Percentiles rank a stretch among this genome's conserved stretches.
Evolutionary conservation across 2,113 vertebrate genomes (phyloP).

Genomic region (Megaleporinus macrocephalus): DNA sequence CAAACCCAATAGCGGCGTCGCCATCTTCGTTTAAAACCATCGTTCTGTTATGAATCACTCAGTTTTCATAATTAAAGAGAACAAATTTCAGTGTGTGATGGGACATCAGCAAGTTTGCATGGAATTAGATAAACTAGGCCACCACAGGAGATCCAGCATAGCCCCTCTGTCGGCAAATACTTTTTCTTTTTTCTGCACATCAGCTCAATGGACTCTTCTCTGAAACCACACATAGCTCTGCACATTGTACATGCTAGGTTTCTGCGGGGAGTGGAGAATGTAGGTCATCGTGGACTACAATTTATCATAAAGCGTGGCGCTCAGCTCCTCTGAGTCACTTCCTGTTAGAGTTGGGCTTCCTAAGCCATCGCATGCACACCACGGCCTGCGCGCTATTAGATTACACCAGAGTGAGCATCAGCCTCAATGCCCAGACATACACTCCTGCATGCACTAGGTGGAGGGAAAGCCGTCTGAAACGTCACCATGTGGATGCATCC

Average conservation of each 20-base stretch:
- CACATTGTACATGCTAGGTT: not conserved
- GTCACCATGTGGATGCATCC: conserved; percentile 3
- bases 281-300: conserved; percentile 41
- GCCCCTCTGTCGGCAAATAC: not conserved
- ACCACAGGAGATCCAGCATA: not conserved
- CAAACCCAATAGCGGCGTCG: no score
- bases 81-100: not conserved
- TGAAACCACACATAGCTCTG: conserved; percentile 16
- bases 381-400: not conserved
- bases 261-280: conserved; percentile 43
- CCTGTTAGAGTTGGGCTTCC: conserved; percentile 6
- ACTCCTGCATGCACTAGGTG: conserved; percentile 46
- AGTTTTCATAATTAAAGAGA: not conserved
- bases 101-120: not conserved
- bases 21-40: no score
- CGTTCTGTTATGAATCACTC: no score
- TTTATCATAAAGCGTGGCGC: conserved; percentile 32
- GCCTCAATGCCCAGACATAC: conserved; percentile 50
- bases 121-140: not conserved
- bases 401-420: conserved; percentile 14
- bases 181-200: not conserved
- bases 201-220: not conserved
- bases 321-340: conserved; percentile 21
- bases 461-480: conserved; percentile 37
- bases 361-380: not conserved